Evolutionary conservation across 2,113 vertebrate genomes (phyloP), one percentile per base, ranked within the genome.

Genomic region (Phycodurus eques): DNA sequence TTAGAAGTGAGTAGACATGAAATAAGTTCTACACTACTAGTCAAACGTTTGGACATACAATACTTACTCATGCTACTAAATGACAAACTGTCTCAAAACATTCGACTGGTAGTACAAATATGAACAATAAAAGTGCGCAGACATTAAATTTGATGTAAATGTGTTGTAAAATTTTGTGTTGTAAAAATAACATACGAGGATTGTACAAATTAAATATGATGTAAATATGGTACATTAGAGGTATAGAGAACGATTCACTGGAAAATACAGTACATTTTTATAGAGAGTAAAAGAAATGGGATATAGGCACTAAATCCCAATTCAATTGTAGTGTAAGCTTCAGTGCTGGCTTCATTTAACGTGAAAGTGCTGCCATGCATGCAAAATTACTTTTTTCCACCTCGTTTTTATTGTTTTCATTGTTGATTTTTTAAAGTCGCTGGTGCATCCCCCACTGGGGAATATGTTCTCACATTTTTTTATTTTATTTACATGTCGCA

Each of bases 361-460:
- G 39, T 53, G 9, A 54, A 70, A 57, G 42, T 63, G 12, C 12
- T 46, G 46, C 17, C 20, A 42, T 33, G 31, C 39, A 70, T 13
- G 39, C 42, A 66, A 62, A 62, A 6, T 20, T 11, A 64, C 1
- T 19, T 43, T 14, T 14, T 9, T n/a, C n/a, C n/a, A 53, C 17
- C 56, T 31, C 31, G 59, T 61, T 61, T 56, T 61, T 35, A 35
- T 61, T 35, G 14, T 35, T 61, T 35, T 61, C 59, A 39, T 61
- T 8, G 57, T 35, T 59, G 27, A n/a, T n/a, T 60, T 61, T 61
- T 61, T 61, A 35, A 61, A 61, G 5, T 47, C 43, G 15, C 64
- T 66, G 15, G 31, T 33, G 72, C 6, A 54, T 46, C 31, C 20
- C 42, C 56, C n/a, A 74, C 43, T 67, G 56, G 20, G 59, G 59